Percentiles rank a stretch among this genome's conserved stretches.
Evolutionary conservation across 2,888 invertebrate genomes (phyloP).

Genomic region (Drosophila hamatofila): DNA sequence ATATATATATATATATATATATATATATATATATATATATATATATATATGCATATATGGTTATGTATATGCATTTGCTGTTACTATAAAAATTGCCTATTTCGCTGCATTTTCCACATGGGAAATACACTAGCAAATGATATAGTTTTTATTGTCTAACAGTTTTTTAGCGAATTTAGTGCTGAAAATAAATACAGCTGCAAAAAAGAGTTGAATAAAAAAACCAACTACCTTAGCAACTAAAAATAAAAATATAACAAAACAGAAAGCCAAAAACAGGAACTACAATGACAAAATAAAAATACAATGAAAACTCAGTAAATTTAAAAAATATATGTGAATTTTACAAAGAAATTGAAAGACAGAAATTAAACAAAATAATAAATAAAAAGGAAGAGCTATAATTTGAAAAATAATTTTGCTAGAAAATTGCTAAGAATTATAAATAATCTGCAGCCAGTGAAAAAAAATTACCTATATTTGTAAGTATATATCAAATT

Average conservation of each 20-base stretch:
- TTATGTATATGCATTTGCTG: background rate
- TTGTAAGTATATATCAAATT: no score
- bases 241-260: background rate
- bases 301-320: no score
- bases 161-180: constrained; percentile 18
- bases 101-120: constrained; percentile 24
- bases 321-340: no score
- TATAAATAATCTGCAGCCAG: no score
- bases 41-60: background rate
- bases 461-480: no score
- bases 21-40: background rate
- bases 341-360: no score
- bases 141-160: constrained; percentile 31
- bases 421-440: no score
- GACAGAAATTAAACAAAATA: no score
- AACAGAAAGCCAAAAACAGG: background rate
- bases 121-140: constrained; percentile 31
- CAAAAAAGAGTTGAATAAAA: background rate
- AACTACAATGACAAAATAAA: no score
- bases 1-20: constrained; percentile 11
- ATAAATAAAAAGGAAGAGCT: no score
- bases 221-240: background rate
- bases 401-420: no score
- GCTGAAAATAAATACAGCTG: constrained; percentile 16
- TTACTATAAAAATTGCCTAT: constrained; percentile 50